Evolutionary conservation across 1,140 invertebrate genomes (phyloP).

Genomic region (Drosophila prosaltans): DNA sequence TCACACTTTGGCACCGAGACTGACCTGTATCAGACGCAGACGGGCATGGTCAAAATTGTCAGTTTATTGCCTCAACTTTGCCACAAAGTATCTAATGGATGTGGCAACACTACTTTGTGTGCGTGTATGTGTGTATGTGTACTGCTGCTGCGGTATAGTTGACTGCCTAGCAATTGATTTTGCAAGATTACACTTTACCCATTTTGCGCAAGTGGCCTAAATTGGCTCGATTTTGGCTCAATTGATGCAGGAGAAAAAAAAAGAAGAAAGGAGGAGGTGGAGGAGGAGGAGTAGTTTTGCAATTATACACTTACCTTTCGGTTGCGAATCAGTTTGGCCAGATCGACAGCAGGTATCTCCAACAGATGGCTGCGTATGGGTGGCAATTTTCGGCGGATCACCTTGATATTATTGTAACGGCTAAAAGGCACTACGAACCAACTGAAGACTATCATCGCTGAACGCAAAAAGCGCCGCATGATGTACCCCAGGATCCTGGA

Average conservation of each 20-base stretch:
- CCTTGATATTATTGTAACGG: slow-evolving; percentile 86
- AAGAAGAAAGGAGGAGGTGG: not conserved
- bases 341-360: slow-evolving; percentile 85
- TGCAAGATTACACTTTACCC: slow-evolving; percentile 56
- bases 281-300: slow-evolving; percentile 10
- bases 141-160: not conserved
- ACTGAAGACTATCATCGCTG: slow-evolving; percentile 83
- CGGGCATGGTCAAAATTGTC: slow-evolving; percentile 20
- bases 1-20: slow-evolving; percentile 25
- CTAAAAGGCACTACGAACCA: slow-evolving; percentile 83
- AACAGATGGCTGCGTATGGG: slow-evolving; percentile 85
- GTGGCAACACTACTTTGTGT: slow-evolving; percentile 45
- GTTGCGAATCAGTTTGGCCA: slow-evolving; percentile 86
- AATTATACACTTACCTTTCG: slow-evolving; percentile 84
- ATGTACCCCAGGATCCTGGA: slow-evolving; percentile 83
- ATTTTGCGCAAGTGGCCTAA: slow-evolving; percentile 62
- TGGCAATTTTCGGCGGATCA: slow-evolving; percentile 86
- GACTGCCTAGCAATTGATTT: slow-evolving; percentile 48
- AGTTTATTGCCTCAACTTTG: slow-evolving; percentile 44
- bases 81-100: slow-evolving; percentile 60
- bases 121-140: slow-evolving; percentile 6
- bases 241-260: not conserved
- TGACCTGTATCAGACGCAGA: slow-evolving; percentile 16
- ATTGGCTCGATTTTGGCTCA: slow-evolving; percentile 18
- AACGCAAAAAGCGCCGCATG: slow-evolving; percentile 82